Base-by-base conservation (phyloP, 2,888 invertebrate species). In the Sarcophaga subvicina region DNA sequence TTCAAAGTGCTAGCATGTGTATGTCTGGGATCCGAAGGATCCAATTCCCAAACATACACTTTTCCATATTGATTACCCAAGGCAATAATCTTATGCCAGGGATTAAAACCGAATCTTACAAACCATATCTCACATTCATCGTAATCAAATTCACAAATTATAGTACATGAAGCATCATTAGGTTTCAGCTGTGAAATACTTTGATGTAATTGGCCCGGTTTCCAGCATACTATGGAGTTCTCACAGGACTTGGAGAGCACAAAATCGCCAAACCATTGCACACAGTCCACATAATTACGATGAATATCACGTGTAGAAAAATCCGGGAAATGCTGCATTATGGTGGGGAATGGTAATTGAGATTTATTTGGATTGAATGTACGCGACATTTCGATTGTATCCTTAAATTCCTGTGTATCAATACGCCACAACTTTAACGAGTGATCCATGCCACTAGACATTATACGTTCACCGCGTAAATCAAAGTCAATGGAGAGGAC, bases 361-460 rank as follows among this genome's bases (percentile, higher is more conserved):
- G 96, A 96, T 89, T 97, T 95, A 85, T 95, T 96, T 6, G 97
- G 95, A 90, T 96, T 97, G 91, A 97, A 98, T 47, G 95, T 95
- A 89, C 98, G 98, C 0, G 98, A 99, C 85, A 96, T 96, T 88
- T 96, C 96, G 77, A 99, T 97, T 1, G 98, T 97, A 88, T 97
- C 96, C 87, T 96, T 95, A 94, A 99, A 97, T 25, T 96, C 96
- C 0, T 96, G 95, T 84, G 97, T 98, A 90, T 98, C 97, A 5
- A 99, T 94, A 69, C 96, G 95, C 99, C 99, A 99, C 12, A 99
- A 94, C 92, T 99, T 99, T 6, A 99, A 94, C 0, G 98, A 98
- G 92, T 99, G 99, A 92, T 99, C 99, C 99, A 99, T 99, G 3
- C 99, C 99, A 91, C 98, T 98, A 0, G 99, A 99, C 94, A 99